Evolutionary conservation across 2,888 invertebrate genomes (phyloP), one percentile per base, ranked within the genome.

Genomic region (Gymnoscelis rufifasciata): DNA sequence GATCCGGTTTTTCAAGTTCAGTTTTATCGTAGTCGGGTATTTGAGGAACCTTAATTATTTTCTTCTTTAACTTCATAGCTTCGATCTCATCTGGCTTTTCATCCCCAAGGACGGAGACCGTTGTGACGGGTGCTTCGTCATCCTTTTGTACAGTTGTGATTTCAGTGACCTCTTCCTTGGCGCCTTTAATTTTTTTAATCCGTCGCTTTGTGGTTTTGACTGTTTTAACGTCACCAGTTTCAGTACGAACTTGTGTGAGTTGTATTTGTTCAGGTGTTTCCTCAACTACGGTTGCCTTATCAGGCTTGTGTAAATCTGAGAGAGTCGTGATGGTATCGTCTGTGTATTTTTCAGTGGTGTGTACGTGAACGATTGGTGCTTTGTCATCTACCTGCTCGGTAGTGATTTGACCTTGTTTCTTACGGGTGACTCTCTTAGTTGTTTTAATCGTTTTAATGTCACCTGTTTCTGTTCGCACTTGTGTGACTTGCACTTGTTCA

Each of bases 31-130:
- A 71, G 51, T 91, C 90, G 1, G 87, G 74, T 26, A 90, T 78
- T 57, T 89, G 83, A 0, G 83, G 72, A 45, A 89, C 79, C 65
- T 89, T 91, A 0, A 74, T 57, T 51, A 90, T 90, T 48, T 89
- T 91, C 74, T 90, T 92, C 37, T 91, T 75, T 8, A 91, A 64
- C 64, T 91, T 88, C 43, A 90, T 76, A 2, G 93, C 93, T 77
- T 94, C 94, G n/a, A n/a, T n/a, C n/a, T n/a, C n/a, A n/a, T n/a
- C n/a, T n/a, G n/a, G n/a, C n/a, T n/a, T n/a, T n/a, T n/a, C n/a
- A n/a, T n/a, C n/a, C n/a, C n/a, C n/a, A n/a, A n/a, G n/a, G n/a
- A n/a, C n/a, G n/a, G n/a, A n/a, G n/a, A n/a, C n/a, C n/a, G n/a
- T 60, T 6, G 24, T 7, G 4, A 14, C 15, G 11, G 43, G 43